Percentiles rank a stretch among this genome's conserved stretches.
Conservation (phyloP, 2,888 invertebrate species). For the Hirtodrosophila alboralis region DNA sequence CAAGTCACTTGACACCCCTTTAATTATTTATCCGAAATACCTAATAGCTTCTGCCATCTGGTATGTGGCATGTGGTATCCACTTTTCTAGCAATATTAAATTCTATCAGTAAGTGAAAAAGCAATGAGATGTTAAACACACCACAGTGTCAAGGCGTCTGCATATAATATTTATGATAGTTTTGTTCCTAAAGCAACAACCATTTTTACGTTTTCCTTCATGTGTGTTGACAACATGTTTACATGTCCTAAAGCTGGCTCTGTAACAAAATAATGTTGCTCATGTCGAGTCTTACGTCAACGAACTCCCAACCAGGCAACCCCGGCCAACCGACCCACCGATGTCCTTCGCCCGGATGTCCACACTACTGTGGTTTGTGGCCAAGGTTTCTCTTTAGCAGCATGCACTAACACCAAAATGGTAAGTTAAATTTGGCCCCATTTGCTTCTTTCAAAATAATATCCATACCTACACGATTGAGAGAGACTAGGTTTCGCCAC, state of each 20-base stretch:
- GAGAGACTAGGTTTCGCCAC: too few relatives aligned
- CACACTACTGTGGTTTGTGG: slow-evolving; percentile 30
- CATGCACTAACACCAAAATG: slow-evolving; percentile 40
- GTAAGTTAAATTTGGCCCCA: slow-evolving; percentile 47
- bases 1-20: slow-evolving; percentile 16
- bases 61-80: slow-evolving; percentile 4
- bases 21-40: slow-evolving; percentile 44
- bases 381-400: slow-evolving; percentile 40
- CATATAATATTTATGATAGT: slow-evolving; percentile 44
- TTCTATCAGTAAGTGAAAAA: slow-evolving; percentile 9
- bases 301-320: slow-evolving; percentile 36
- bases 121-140: slow-evolving; percentile 8
- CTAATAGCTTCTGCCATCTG: slow-evolving; percentile 12
- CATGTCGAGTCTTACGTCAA: slow-evolving; percentile 57
- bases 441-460: slow-evolving; percentile 10
- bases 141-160: slow-evolving; percentile 8
- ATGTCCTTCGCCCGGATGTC: slow-evolving; percentile 43
- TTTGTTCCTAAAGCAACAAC: slow-evolving; percentile 20
- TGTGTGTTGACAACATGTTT: slow-evolving; percentile 58
- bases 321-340: slow-evolving; percentile 30
- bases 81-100: slow-evolving; percentile 12
- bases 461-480: too few relatives aligned
- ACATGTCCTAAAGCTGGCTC: slow-evolving; percentile 54
- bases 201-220: slow-evolving; percentile 33
- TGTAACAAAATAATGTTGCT: slow-evolving; percentile 59